phyloP scores from a whole-genome alignment of 2,113 vertebrate species.

The Procapra przewalskii region DNA sequence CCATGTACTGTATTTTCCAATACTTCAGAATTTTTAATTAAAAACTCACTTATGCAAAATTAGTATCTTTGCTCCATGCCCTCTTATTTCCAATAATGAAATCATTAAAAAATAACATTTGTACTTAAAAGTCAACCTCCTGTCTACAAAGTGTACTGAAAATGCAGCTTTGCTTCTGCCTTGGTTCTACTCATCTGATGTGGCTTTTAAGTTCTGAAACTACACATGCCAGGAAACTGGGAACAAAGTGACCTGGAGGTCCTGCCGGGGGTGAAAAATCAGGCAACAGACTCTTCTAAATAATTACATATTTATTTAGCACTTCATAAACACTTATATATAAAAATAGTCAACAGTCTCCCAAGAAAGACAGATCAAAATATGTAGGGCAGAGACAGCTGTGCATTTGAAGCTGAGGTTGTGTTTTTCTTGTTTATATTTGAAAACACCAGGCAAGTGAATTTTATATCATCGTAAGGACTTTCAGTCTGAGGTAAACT shows the following conservation, averaged over 20 bases:
- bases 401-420: conserved; percentile 58
- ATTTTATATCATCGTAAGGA: not conserved
- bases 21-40: not conserved
- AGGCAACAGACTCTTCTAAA: conserved; percentile 72
- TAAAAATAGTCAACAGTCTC: conserved; percentile 76
- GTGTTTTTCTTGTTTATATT: conserved; percentile 29
- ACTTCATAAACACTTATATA: conserved; percentile 73
- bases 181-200: not conserved
- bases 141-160: not conserved
- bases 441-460: conserved; percentile 47
- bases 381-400: conserved; percentile 36
- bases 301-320: conserved; percentile 79
- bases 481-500: not conserved
- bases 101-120: not conserved
- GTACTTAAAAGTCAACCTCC: not conserved
- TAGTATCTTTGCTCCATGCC: not conserved
- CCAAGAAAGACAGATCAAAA: conserved; percentile 68
- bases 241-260: not conserved
- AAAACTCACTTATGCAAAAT: not conserved
- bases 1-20: not conserved
- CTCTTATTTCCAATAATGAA: not conserved
- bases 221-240: not conserved
- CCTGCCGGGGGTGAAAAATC: conserved; percentile 29
- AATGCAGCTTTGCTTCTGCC: not conserved
- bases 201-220: not conserved